Evolutionary conservation across 2,888 invertebrate species (phyloP), one percentile per base, ranked within the genome.

Genomic region (Pristionchus exspectatus): DNA sequence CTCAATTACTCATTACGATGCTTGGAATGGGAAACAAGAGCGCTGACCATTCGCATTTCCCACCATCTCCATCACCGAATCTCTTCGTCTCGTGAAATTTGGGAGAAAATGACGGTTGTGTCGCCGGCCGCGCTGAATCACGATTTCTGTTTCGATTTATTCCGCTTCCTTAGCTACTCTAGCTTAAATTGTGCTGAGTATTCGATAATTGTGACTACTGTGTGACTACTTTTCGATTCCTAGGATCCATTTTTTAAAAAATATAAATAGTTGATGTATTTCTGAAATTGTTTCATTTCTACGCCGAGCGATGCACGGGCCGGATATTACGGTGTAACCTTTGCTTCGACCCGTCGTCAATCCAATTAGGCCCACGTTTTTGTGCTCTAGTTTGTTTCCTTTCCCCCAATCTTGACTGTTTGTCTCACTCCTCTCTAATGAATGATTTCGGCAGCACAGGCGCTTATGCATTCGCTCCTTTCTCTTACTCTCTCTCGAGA

Each of bases 351-450:
- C 50, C 2, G 24, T n/a, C 24, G 14, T 50, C 81, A 81, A 81
- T 81, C 50, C 81, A 81, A 81, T 81, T 81, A 81, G 81, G 50
- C 50, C 50, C 50, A 50, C 81, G 54, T n/a, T 24, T 81, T 81
- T 27, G n/a, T 50, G 27, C 81, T 1, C 24, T 72, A 18, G 12
- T 38, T 81, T 54, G n/a, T 81, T 81, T 50, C 54, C n/a, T 81
- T 81, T 50, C 18, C 81, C 33, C 50, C 54, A 44, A 38, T 77
- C 77, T 38, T 44, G 33, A 18, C 77, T 81, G 50, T 72, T 54
- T 81, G 44, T 50, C 33, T 81, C 44, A 54, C 38, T n/a, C 33
- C 72, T 77, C 77, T 44, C 81, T 81, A 44, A 44, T 81, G 74
- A 81, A 81, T 81, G 44, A 50, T 44, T 63, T n/a, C 24, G 50